Percentiles rank a stretch among this genome's conserved stretches.
These are phyloP conservation scores for Gymnocheta viridis DNA, from an alignment of 2,888 invertebrate genomes.

Conservation along the genomic window DNA sequence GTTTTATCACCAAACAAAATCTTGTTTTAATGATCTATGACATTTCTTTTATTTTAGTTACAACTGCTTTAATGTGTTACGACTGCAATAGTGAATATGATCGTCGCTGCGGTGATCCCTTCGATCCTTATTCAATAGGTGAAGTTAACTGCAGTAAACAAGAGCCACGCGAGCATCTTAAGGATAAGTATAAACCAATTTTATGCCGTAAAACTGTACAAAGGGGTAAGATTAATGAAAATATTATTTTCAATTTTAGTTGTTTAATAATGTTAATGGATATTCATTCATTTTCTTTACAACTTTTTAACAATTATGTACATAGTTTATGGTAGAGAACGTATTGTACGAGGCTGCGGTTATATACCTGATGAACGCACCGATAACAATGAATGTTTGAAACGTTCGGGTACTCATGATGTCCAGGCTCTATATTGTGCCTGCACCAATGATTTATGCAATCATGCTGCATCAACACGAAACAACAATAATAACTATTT, in stretches of 20 bases:
- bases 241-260: background rate
- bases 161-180: constrained; percentile 87
- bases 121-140: constrained; percentile 92
- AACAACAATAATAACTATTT: constrained; percentile 74
- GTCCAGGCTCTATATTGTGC: constrained; percentile 90
- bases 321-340: constrained; percentile 89
- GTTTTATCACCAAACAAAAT: no score
- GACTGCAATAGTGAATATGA: constrained; percentile 96
- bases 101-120: constrained; percentile 93
- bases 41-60: constrained; percentile 79
- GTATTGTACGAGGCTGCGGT: constrained; percentile 91
- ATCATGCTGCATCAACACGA: constrained; percentile 82
- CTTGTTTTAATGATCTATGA: background rate
- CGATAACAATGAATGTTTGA: constrained; percentile 85
- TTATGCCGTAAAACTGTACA: constrained; percentile 92
- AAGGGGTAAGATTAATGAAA: constrained; percentile 84
- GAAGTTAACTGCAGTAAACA: constrained; percentile 91
- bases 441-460: constrained; percentile 90
- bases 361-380: constrained; percentile 86
- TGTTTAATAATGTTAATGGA: background rate
- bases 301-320: constrained; percentile 59
- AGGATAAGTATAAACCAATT: constrained; percentile 82
- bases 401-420: constrained; percentile 88
- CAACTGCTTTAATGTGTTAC: constrained; percentile 89
- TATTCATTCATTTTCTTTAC: background rate